A percentile compares a stretch with the other conserved stretches of the same genome.
phyloP scores from a whole-genome alignment of 2,797 vertebrate species.

The Melanotaenia maccullochi region DNA sequence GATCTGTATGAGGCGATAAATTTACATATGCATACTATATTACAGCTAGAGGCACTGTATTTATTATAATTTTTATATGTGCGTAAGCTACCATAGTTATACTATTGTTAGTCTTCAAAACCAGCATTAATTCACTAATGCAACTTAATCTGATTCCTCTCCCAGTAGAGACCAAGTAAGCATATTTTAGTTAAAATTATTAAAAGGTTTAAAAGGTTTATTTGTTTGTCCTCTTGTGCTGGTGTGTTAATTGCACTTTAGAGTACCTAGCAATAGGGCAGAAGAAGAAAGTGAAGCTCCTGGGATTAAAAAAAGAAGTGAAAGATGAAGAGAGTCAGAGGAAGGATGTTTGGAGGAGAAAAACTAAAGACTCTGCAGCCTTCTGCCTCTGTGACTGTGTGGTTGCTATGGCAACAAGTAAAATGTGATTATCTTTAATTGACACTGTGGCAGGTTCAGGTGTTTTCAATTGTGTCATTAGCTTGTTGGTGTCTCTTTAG shows the following conservation, averaged over 20 bases:
- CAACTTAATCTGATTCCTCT: not conserved
- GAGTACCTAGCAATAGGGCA: conserved; percentile 16
- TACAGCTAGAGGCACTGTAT: not conserved
- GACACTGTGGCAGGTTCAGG: conserved; percentile 82
- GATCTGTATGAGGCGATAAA: conserved; percentile 11
- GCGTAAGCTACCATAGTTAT: not conserved
- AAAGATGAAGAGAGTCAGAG: conserved; percentile 30
- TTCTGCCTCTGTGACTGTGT: conserved; percentile 74
- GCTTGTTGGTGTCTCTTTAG: conserved; percentile 41
- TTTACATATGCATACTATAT: conserved; percentile 26
- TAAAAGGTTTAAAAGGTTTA: conserved; percentile 34
- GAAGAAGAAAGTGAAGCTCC: conserved; percentile 34
- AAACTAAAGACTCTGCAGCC: conserved; percentile 46
- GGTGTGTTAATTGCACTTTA: conserved; percentile 46
- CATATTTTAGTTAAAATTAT: conserved; percentile 33
- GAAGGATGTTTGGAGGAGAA: not conserved
- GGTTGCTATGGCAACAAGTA: conserved; percentile 83
- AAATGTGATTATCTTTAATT: conserved; percentile 84
- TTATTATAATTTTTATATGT: not conserved
- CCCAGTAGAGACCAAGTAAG: conserved; percentile 18
- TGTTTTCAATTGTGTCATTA: conserved; percentile 79
- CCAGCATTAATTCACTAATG: not conserved
- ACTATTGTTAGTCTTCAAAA: not conserved
- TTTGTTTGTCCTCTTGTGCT: conserved; percentile 43
- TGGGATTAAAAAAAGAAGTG: conserved; percentile 41